Conservation (phyloP, 2,113 vertebrate genomes). For the Phaetusa simplex region DNA sequence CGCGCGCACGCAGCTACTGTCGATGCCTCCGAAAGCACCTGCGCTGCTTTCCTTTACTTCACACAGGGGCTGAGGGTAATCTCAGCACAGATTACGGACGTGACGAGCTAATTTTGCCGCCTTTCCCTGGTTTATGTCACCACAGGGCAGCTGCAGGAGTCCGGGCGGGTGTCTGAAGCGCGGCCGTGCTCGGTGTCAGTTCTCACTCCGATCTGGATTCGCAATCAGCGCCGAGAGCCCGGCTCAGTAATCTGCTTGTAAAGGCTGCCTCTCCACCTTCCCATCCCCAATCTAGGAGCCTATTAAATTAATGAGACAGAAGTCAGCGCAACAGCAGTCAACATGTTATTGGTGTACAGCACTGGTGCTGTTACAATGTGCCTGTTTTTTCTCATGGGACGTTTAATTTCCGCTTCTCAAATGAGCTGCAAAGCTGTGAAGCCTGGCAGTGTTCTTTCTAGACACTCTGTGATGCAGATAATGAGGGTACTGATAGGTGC, state of each 20-base stretch:
- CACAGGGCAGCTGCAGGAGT: not conserved
- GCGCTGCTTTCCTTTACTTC: not conserved
- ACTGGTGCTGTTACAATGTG: constrained; percentile 77
- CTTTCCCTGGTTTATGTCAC: not conserved
- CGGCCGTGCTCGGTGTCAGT: not conserved
- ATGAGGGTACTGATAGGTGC: constrained; percentile 96
- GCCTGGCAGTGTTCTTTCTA: constrained; percentile 82
- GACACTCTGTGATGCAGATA: constrained; percentile 90
- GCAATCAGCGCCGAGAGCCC: not conserved
- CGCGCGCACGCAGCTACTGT: not conserved
- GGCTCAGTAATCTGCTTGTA: constrained; percentile 61
- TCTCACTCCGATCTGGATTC: not conserved
- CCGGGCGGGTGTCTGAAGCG: constrained; percentile 12
- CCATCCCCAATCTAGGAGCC: constrained; percentile 73
- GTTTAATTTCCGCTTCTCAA: constrained; percentile 95
- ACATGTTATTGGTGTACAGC: constrained; percentile 76
- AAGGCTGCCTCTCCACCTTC: constrained; percentile 67
- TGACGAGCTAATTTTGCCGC: constrained; percentile 13
- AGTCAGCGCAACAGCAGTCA: constrained; percentile 76
- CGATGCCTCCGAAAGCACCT: not conserved
- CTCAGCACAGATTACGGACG: not conserved
- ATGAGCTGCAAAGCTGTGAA: constrained; percentile 88
- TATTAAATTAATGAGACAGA: constrained; percentile 91
- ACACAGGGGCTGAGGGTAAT: not conserved
- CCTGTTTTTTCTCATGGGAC: constrained; percentile 83